Evolutionary conservation across 1,140 invertebrate genomes (phyloP).

Genomic region (Coelopa frigida): DNA sequence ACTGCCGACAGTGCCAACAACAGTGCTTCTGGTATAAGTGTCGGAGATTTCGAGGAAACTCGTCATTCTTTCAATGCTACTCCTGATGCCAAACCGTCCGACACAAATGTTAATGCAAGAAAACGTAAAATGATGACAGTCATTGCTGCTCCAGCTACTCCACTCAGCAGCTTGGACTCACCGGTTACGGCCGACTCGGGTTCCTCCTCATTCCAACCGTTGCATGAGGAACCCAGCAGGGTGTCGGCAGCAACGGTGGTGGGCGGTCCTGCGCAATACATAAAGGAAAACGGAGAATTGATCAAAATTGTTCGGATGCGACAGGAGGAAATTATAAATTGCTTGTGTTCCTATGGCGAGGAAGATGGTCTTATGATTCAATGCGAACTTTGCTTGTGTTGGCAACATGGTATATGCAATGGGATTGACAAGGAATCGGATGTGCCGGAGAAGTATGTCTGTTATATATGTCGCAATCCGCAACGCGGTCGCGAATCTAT

Average conservation of each 20-base stretch:
- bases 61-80: slow-evolving; percentile 22
- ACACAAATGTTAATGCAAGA: slow-evolving; percentile 18
- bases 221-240: slow-evolving; percentile 12
- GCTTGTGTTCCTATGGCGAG: slow-evolving; percentile 69
- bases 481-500: slow-evolving; percentile 59
- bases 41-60: slow-evolving; percentile 23
- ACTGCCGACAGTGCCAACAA: not conserved
- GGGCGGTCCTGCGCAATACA: slow-evolving; percentile 33
- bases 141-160: slow-evolving; percentile 16
- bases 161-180: slow-evolving; percentile 21
- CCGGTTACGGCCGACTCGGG: slow-evolving; percentile 22
- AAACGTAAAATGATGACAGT: slow-evolving; percentile 17
- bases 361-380: slow-evolving; percentile 93
- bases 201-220: slow-evolving; percentile 23
- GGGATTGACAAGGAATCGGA: slow-evolving; percentile 69
- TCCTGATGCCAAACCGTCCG: slow-evolving; percentile 18
- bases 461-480: slow-evolving; percentile 77
- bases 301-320: slow-evolving; percentile 61
- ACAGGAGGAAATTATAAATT: slow-evolving; percentile 79
- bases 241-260: too few relatives aligned
- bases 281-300: slow-evolving; percentile 53
- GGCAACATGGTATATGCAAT: slow-evolving; percentile 89
- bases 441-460: slow-evolving; percentile 86
- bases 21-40: slow-evolving; percentile 6
- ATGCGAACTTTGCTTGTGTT: slow-evolving; percentile 88